phyloP scores from a whole-genome alignment of 2,113 vertebrate species.

The Mesitornis unicolor region DNA sequence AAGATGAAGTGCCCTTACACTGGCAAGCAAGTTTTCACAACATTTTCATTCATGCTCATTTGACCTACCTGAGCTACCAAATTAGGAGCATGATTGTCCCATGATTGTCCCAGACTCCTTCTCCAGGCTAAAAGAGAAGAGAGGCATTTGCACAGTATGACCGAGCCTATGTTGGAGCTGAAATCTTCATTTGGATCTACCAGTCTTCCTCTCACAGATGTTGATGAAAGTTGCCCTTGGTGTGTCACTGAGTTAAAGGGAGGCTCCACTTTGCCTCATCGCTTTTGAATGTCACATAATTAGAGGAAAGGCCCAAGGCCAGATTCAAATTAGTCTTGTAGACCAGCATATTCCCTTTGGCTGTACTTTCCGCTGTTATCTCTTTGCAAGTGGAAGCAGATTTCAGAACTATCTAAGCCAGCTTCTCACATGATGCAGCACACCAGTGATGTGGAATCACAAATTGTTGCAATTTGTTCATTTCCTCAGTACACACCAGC shows the following conservation, averaged over 20 bases:
- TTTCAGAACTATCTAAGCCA: conserved; percentile 7
- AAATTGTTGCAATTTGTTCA: conserved; percentile 42
- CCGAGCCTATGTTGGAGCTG: neutral
- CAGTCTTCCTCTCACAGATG: neutral
- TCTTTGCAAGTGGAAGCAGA: conserved; percentile 50
- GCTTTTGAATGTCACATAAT: neutral
- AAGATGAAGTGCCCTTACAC: neutral
- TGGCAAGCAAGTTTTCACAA: neutral
- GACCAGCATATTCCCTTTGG: conserved; percentile 29
- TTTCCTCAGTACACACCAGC: neutral
- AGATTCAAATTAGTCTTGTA: neutral
- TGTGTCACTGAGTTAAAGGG: neutral
- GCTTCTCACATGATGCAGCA: conserved; percentile 28
- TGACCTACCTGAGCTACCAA: neutral
- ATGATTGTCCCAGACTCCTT: neutral
- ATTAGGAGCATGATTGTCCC: neutral
- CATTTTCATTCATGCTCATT: neutral
- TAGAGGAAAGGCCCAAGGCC: conserved; percentile 8
- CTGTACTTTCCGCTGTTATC: conserved; percentile 44
- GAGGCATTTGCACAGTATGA: neutral
- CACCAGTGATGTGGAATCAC: conserved; percentile 6
- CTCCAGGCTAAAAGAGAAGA: neutral
- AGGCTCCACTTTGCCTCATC: neutral
- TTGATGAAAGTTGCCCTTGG: neutral
- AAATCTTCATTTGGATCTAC: neutral